Base-by-base conservation (phyloP, 2,888 invertebrate species). In the Mycalesis mineus region DNA sequence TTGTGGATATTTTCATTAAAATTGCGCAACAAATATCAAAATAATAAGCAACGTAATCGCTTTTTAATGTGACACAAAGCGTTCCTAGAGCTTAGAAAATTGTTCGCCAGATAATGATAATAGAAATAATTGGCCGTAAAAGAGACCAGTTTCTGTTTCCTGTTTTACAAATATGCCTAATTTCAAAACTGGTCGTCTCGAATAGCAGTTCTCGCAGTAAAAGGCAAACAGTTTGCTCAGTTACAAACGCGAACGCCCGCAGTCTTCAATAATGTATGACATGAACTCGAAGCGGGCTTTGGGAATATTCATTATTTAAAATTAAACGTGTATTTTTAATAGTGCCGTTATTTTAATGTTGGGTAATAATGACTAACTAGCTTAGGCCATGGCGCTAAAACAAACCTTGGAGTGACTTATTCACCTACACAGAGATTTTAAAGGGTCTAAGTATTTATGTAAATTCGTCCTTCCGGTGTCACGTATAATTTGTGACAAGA, bases 101-200 rank as follows among this genome's bases (percentile, higher is more conserved):
- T 48, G 17, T 57, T 37, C 45, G 48, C 15, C 44, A 53, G 48
- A 33, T 47, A 51, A 55, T 55, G 54, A 58, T 57, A 63, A 58
- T 49, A 47, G 45, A 29, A 29, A 52, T 57, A 62, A 65, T 58
- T 61, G 58, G 39, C 44, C 49, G 36, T 60, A 57, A 58, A 61
- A 53, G 49, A 57, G 39, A 62, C 60, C 51, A 33, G 62, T 64
- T 62, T 60, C 52, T 41, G 57, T 53, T 62, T 62, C 62, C 49
- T 61, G 62, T 61, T 61, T 50, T 51, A 57, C 57, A 55, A 60
- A 60, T 58, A 49, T 55, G 55, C 53, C 57, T 60, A 56, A 55
- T 60, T 55, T 55, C 44, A 33, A 63, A 64, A 61, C 64, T 39
- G 56, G 64, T 61, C 57, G 42, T 54, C 48, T 41, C 42, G 37